Evolutionary conservation across 2,888 invertebrate species (phyloP).

Genomic region (Phortica okadai): DNA sequence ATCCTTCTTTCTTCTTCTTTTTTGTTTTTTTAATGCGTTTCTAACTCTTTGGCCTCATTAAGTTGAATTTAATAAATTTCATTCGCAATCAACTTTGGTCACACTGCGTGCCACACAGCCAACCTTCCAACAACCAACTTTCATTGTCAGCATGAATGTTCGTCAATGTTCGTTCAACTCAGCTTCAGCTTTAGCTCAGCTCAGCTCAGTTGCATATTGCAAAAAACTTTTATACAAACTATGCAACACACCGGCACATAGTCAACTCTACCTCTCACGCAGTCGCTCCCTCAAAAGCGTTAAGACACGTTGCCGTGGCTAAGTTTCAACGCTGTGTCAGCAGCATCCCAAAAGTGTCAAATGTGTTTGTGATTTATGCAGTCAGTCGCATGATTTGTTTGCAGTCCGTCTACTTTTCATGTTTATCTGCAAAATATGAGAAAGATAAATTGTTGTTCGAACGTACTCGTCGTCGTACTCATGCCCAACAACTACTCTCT

Average conservation of each 20-base stretch:
- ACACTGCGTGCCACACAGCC: conserved; percentile 18
- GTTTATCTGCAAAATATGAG: conserved; percentile 71
- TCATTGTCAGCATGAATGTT: conserved; percentile 42
- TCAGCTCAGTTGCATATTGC: conserved; percentile 35
- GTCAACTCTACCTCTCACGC: not conserved
- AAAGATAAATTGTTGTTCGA: conserved; percentile 66
- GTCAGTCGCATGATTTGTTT: conserved; percentile 74
- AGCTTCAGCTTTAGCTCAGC: conserved; percentile 39
- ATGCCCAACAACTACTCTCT: not conserved
- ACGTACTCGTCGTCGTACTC: not conserved
- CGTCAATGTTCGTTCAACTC: conserved; percentile 45
- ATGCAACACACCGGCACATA: not conserved
- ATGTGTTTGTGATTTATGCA: conserved; percentile 73
- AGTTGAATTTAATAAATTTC: conserved; percentile 56
- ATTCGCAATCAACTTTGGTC: conserved; percentile 53
- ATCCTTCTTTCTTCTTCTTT: no score
- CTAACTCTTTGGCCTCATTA: conserved; percentile 66
- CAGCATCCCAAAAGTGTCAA: conserved; percentile 74
- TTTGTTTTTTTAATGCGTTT: conserved; percentile 41
- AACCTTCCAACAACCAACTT: conserved; percentile 1
- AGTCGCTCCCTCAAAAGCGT: not conserved
- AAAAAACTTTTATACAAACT: conserved; percentile 46
- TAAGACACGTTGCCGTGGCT: not conserved
- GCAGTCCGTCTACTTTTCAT: conserved; percentile 73
- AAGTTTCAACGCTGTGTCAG: conserved; percentile 18